Evolutionary conservation across 2,797 vertebrate species (phyloP).

Genomic region (Eulemur albifrons): DNA sequence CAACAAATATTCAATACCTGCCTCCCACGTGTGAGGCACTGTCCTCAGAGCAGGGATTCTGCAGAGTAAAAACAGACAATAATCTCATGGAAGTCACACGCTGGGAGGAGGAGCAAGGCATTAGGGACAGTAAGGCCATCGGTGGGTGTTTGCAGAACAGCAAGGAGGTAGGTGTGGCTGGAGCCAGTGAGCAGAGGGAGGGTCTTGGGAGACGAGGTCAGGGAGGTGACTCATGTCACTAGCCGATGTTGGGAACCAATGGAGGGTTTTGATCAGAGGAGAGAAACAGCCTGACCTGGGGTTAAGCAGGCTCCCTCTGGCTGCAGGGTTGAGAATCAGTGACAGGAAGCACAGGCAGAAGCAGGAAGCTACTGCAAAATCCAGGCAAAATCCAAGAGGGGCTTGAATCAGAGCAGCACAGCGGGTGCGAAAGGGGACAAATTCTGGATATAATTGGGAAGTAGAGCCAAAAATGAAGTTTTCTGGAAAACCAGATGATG

Average conservation of each 20-base stretch:
- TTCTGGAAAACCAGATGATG: background rate
- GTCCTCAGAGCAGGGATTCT: background rate
- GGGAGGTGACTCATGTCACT: background rate
- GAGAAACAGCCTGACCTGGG: background rate
- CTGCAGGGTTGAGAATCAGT: background rate
- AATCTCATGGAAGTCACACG: background rate
- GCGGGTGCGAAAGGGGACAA: background rate
- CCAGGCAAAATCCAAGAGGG: background rate
- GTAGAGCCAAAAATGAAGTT: background rate
- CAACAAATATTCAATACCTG: background rate
- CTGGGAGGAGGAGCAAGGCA: background rate
- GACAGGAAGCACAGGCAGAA: background rate
- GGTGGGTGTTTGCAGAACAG: background rate
- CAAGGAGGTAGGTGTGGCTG: background rate
- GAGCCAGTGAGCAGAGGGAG: background rate
- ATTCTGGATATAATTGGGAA: background rate
- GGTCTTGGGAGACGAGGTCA: rapidly evolving
- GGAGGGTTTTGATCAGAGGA: background rate
- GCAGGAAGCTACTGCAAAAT: background rate
- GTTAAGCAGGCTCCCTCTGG: background rate
- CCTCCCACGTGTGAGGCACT: background rate
- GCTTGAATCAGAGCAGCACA: background rate
- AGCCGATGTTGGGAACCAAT: background rate
- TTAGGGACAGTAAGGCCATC: background rate
- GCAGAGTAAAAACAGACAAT: background rate